Conservation (phyloP, 2,113 vertebrate genomes). For the Perognathus longimembris region DNA sequence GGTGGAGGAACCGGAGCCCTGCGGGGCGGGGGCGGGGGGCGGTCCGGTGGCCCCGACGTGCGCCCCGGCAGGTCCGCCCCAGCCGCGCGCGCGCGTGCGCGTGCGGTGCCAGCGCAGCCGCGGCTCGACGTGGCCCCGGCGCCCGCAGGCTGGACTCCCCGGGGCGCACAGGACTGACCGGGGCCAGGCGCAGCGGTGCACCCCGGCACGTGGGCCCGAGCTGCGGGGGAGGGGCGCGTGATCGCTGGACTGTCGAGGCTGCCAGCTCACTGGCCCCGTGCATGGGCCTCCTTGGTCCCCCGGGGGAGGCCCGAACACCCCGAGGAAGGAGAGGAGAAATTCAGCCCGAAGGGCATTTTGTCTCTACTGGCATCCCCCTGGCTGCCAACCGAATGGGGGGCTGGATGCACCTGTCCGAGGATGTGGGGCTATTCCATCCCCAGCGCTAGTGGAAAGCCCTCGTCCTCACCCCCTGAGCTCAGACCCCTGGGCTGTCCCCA, state of each 20-base stretch:
- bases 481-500: not conserved
- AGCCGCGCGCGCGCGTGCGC: no score
- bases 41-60: not conserved
- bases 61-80: not conserved
- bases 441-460: not conserved
- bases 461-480: not conserved
- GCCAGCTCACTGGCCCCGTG: no score
- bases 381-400: not conserved
- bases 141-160: not conserved
- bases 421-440: not conserved
- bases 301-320: not conserved
- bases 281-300: not conserved
- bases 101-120: not conserved
- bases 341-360: not conserved
- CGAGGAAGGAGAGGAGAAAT: not conserved
- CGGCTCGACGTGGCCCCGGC: not conserved
- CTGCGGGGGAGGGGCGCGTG: not conserved
- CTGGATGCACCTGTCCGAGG: not conserved
- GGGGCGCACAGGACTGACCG: not conserved
- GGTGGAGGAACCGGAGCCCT: not conserved
- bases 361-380: not conserved
- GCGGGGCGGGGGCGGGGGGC: no score
- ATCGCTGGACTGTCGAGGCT: no score
- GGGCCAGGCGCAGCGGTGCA: no score
- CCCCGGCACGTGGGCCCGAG: constrained; percentile 34